These are phyloP conservation scores for Heliconius sara DNA, from an alignment of 2,888 invertebrate genomes.

Conservation along the genomic window DNA sequence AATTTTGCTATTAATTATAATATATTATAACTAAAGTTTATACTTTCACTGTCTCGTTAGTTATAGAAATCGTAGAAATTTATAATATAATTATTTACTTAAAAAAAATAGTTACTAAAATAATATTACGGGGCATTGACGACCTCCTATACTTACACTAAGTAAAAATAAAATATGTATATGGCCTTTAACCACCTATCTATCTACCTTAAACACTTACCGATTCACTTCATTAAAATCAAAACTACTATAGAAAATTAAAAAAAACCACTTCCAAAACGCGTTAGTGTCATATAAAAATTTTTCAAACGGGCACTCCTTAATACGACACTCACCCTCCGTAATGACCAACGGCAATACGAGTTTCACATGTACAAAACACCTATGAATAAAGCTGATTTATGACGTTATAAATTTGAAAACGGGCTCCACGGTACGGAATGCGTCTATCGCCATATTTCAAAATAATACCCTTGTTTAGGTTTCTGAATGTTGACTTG, in stretches of 20 bases:
- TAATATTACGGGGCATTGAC: no score
- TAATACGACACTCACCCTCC: conserved; percentile 47
- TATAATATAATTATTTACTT: no score
- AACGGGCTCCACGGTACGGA: conserved; percentile 56
- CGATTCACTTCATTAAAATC: no score
- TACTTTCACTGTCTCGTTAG: no score
- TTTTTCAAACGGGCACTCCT: conserved; percentile 39
- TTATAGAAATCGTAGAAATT: no score
- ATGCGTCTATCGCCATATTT: conserved; percentile 64
- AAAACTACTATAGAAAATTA: not conserved
- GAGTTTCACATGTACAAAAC: conserved; percentile 61
- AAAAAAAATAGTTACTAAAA: no score
- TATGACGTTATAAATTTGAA: conserved; percentile 64
- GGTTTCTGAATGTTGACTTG: conserved; percentile 53
- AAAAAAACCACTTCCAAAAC: not conserved
- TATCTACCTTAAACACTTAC: no score
- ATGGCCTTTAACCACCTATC: no score
- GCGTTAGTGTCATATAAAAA: conserved; percentile 21
- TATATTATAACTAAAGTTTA: not conserved
- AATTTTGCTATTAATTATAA: not conserved
- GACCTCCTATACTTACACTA: no score
- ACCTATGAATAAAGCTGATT: conserved; percentile 67
- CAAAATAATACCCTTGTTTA: conserved; percentile 65
- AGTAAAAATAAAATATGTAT: no score
- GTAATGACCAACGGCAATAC: conserved; percentile 53